phyloP scores from a whole-genome alignment of 2,113 vertebrate species.

The Zingel zingel region DNA sequence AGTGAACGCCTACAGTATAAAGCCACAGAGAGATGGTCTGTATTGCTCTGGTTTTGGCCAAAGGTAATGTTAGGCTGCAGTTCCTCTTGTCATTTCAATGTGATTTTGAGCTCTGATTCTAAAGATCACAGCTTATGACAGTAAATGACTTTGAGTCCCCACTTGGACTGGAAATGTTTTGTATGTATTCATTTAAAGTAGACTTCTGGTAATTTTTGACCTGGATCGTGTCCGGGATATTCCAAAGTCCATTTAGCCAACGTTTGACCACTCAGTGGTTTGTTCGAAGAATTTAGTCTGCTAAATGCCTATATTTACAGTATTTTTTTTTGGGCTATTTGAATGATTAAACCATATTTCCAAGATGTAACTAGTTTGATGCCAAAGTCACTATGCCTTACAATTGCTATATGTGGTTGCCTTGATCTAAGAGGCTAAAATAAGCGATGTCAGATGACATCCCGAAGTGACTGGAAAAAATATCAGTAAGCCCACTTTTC shows the following conservation, averaged over 20 bases:
- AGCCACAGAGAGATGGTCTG: constrained; percentile 46
- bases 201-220: background rate
- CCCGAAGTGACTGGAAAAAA: constrained; percentile 6
- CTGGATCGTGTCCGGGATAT: constrained; percentile 21
- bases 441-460: constrained; percentile 48
- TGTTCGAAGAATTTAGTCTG: constrained; percentile 13
- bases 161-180: background rate
- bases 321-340: constrained; percentile 15
- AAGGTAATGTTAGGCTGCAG: constrained; percentile 49
- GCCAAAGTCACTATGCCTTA: constrained; percentile 5
- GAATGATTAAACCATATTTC: constrained; percentile 27
- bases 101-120: constrained; percentile 27
- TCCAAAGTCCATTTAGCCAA: background rate
- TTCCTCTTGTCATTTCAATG: constrained; percentile 56
- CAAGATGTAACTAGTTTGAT: constrained; percentile 26
- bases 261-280: constrained; percentile 33
- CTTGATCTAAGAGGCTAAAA: constrained; percentile 26
- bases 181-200: constrained; percentile 12
- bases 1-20: constrained; percentile 44
- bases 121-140: constrained; percentile 43
- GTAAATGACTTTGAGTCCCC: constrained; percentile 33
- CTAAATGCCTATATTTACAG: constrained; percentile 22
- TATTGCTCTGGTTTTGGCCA: constrained; percentile 35
- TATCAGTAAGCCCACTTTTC: background rate
- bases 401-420: background rate